Conservation (phyloP, 35 echinoderm and acorn worm genomes). For the Chiridota heheva region DNA sequence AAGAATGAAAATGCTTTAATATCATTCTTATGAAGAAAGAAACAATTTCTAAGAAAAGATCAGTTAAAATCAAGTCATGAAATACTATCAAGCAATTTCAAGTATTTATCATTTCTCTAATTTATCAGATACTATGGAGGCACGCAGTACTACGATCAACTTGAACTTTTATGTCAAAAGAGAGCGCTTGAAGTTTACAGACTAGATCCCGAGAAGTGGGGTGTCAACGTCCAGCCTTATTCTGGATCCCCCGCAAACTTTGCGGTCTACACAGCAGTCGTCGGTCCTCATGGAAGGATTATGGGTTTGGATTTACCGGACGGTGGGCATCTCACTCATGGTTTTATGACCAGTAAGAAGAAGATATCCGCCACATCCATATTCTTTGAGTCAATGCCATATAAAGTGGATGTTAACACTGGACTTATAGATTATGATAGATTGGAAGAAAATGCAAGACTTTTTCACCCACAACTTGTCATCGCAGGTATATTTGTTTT, state of each 20-base stretch:
- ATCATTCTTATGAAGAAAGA: too few relatives aligned
- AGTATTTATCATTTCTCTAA: too few relatives aligned
- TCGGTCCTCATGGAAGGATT: constrained; percentile 86
- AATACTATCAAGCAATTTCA: too few relatives aligned
- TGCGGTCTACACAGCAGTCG: constrained; percentile 86
- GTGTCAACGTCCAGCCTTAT: constrained; percentile 96
- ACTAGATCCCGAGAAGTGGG: constrained; percentile 80
- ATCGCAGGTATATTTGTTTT: constrained; percentile 72
- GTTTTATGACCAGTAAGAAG: constrained; percentile 92
- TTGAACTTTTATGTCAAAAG: constrained; percentile 76
- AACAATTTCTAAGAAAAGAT: too few relatives aligned
- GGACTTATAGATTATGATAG: constrained; percentile 86
- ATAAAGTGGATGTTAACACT: constrained; percentile 74
- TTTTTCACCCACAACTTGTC: constrained; percentile 89
- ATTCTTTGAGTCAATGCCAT: constrained; percentile 98
- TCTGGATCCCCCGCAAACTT: constrained; percentile 97
- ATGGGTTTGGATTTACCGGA: constrained; percentile 97
- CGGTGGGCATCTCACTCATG: constrained; percentile 94
- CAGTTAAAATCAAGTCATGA: too few relatives aligned
- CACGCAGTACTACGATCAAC: constrained; percentile 72
- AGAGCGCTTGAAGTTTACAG: constrained; percentile 69
- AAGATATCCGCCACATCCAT: constrained; percentile 96
- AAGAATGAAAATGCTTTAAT: too few relatives aligned
- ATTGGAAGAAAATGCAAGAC: constrained; percentile 63
- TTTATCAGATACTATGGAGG: constrained; percentile 97